A percentile compares a stretch with the other conserved stretches of the same genome.
Conservation (phyloP, 2,113 vertebrate species). For the Vanacampus margaritifer region DNA sequence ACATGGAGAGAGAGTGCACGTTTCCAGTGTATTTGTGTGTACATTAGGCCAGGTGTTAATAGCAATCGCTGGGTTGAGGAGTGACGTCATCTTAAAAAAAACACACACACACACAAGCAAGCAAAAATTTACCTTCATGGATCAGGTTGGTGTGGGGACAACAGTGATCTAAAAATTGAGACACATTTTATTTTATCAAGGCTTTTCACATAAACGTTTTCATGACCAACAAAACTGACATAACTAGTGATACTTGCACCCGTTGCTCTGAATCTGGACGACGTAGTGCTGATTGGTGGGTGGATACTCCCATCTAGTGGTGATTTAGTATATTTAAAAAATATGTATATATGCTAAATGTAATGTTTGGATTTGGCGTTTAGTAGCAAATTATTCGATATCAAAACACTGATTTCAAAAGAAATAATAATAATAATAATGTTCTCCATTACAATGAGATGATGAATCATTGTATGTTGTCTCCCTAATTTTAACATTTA, state of each 20-base stretch:
- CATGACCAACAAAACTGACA: background rate
- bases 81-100: conserved; percentile 4
- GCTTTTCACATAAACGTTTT: background rate
- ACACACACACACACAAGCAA: too few species aligned
- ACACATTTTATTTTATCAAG: background rate
- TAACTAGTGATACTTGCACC: background rate
- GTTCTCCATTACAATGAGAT: too few species aligned
- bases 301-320: conserved; percentile 55
- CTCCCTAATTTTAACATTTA: too few species aligned
- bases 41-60: conserved; percentile 17
- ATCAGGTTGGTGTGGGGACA: background rate
- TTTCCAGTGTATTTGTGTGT: conserved; percentile 21
- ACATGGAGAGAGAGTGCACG: conserved; percentile 7
- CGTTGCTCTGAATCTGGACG: background rate
- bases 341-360: background rate
- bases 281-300: conserved; percentile 23
- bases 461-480: too few species aligned
- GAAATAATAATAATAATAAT: too few species aligned
- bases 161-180: background rate
- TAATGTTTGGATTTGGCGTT: background rate
- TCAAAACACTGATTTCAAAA: too few species aligned
- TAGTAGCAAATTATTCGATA: background rate
- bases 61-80: conserved; percentile 18
- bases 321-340: too few species aligned
- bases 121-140: background rate